Base-by-base conservation (phyloP, 2,888 invertebrate genomes). In the Tridacna crocea region DNA sequence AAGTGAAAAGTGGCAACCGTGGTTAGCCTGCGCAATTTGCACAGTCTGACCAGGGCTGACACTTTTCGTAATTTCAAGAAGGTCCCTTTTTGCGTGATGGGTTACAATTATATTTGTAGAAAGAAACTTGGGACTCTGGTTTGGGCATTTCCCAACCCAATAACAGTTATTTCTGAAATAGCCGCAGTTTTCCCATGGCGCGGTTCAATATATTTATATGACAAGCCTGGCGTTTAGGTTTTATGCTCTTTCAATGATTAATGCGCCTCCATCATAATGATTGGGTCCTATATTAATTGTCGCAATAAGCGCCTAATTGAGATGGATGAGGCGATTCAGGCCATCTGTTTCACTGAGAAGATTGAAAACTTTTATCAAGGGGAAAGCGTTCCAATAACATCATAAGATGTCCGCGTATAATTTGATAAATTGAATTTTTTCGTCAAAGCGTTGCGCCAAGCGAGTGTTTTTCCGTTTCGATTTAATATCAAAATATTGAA, bases 241-340 rank as follows among this genome's bases (percentile, higher is more conserved):
- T 77, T 77, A 77, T 77, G 70, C 36, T 24, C 70, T 65, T 60
- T 58, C 13, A 27, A 76, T 83, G 83, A 83, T 83, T 68, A 83
- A 83, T 77, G 79, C 24, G 27, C 22, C 22, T 73, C 60, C 60
- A 58, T 79, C 73, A 83, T 68, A 74, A 74, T 77, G 66, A 75
- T 83, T 79, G 79, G 76, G 73, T 79, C 76, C 66, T 26, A 70
- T 81, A 81, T 79, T 81, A 72, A 74, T 79, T 81, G 84, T 80
- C 84, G 68, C 81, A 79, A 79, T 81, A 81, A 81, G 77, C 81
- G 77, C 60, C 76, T 79, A 79, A 84, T 84, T 81, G 81, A 84
- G 81, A 84, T 79, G 63, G 81, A 84, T 84, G 79, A 70, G 68
- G 47, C 77, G 81, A 81, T 79, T 79, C 72, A 74, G 76, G 79